Percentiles rank a stretch among this genome's conserved stretches.
Conservation (phyloP, 1,140 invertebrate species). For the Psix sp. region DNA sequence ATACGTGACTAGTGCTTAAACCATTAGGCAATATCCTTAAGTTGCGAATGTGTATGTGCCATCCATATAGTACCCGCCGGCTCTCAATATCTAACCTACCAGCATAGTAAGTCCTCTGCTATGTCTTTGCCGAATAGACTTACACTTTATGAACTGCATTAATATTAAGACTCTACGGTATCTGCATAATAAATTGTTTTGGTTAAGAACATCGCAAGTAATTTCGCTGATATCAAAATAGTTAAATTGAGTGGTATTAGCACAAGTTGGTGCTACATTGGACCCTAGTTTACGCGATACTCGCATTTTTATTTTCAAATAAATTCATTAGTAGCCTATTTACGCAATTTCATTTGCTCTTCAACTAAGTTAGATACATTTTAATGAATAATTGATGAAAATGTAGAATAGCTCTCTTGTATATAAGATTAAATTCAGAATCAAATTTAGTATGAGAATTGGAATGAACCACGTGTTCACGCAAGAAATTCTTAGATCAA, state of each 20-base stretch:
- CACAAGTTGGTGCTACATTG: not conserved
- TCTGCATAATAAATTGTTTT: conserved; percentile 47
- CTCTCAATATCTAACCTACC: conserved; percentile 38
- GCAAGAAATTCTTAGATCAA: conserved; percentile 41
- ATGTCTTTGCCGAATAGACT: conserved; percentile 30
- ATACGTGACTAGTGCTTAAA: conserved; percentile 71
- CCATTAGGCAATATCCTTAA: conserved; percentile 70
- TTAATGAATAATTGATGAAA: too few relatives aligned
- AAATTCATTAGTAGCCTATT: not conserved
- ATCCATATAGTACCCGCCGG: conserved; percentile 56
- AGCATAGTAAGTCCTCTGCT: conserved; percentile 2
- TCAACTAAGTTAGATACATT: too few relatives aligned
- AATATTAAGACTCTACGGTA: conserved; percentile 47
- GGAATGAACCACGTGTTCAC: conserved; percentile 39
- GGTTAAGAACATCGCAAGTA: conserved; percentile 34
- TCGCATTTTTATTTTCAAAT: not conserved
- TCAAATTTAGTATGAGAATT: too few relatives aligned
- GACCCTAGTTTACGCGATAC: not conserved
- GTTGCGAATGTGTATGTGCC: conserved; percentile 37
- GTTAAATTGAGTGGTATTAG: conserved; percentile 16
- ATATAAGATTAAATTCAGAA: too few relatives aligned
- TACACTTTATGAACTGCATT: conserved; percentile 32
- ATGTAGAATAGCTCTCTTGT: too few relatives aligned
- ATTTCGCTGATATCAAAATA: conserved; percentile 28
- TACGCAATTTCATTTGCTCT: too few relatives aligned